Conservation (phyloP, 2,797 vertebrate genomes). For the Nasua narica region DNA sequence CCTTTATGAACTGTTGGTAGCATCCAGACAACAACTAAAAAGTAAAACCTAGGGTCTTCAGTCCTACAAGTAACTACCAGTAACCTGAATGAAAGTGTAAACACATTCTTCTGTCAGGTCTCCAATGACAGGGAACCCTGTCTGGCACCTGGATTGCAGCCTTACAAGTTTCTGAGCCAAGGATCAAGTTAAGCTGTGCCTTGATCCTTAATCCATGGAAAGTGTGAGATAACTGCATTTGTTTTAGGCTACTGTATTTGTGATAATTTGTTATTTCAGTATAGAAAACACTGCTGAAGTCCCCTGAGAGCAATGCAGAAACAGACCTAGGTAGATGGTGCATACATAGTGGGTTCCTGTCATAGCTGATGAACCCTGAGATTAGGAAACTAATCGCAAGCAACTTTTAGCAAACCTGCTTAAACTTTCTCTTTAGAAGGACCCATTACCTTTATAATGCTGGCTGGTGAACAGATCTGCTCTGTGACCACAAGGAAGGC, state of each 20-base stretch:
- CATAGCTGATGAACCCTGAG: background rate
- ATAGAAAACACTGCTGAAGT: background rate
- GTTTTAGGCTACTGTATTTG: background rate
- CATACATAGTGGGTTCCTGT: background rate
- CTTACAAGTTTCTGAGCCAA: background rate
- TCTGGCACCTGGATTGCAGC: background rate
- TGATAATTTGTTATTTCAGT: background rate
- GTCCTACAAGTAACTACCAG: background rate
- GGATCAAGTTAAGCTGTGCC: background rate
- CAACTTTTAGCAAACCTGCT: background rate
- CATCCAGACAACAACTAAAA: background rate
- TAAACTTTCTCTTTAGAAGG: background rate
- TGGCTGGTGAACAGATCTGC: background rate
- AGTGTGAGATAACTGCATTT: background rate
- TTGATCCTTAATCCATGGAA: background rate
- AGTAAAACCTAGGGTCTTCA: background rate
- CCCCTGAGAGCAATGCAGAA: background rate
- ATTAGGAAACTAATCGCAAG: background rate
- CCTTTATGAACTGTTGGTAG: background rate
- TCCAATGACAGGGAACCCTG: background rate
- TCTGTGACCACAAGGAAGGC: background rate
- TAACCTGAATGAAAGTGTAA: background rate
- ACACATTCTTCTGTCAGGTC: background rate
- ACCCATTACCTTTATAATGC: background rate
- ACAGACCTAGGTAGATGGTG: background rate